Percentiles rank a stretch among this genome's conserved stretches.
Evolutionary conservation across 2,113 vertebrate genomes (phyloP).

Genomic region (Hylia prasina): DNA sequence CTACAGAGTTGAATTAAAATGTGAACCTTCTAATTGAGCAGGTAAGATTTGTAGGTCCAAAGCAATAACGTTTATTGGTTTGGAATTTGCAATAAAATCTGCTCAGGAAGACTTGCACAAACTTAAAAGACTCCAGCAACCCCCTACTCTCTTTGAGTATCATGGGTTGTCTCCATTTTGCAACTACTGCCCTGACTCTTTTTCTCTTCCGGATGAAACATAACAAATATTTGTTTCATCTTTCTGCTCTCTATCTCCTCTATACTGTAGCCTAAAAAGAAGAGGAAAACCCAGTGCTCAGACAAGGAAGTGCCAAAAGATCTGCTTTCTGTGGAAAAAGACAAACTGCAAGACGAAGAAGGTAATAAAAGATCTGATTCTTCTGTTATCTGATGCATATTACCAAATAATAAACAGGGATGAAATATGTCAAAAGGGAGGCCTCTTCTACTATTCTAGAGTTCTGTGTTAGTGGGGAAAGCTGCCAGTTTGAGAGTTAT

Average conservation of each 20-base stretch:
- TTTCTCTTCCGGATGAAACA: background rate
- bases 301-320: constrained; percentile 7
- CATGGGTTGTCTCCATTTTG: background rate
- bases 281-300: constrained; percentile 14
- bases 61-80: background rate
- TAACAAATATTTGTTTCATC: background rate
- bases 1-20: background rate
- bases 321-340: constrained; percentile 3
- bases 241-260: background rate
- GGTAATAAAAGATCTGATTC: constrained; percentile 1
- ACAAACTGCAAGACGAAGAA: constrained; percentile 45
- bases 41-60: background rate
- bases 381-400: background rate
- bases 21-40: background rate
- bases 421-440: background rate
- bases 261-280: constrained; percentile 34
- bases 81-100: background rate
- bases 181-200: background rate
- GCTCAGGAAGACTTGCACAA: background rate
- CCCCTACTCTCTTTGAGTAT: background rate
- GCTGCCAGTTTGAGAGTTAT: background rate
- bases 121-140: background rate
- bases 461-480: background rate
- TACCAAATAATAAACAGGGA: background rate
- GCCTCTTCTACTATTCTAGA: background rate